phyloP scores from a whole-genome alignment of 37 sponge, comb jelly and placozoan species.

The Axinella damicornis region DNA sequence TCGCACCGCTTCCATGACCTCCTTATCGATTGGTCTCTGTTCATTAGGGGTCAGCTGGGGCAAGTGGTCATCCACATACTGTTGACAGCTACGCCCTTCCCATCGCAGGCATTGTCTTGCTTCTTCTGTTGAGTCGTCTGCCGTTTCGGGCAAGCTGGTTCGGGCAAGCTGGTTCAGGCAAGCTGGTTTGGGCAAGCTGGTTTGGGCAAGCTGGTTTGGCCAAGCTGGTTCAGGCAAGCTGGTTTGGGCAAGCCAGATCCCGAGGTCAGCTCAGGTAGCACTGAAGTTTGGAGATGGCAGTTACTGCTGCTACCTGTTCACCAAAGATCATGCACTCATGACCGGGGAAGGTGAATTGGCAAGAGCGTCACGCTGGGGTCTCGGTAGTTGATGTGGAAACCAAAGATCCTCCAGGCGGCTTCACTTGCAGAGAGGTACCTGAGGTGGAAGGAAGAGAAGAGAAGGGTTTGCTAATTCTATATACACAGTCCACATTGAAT shows the following conservation, averaged over 20 bases:
- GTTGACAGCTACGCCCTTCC: slow-evolving; percentile 1
- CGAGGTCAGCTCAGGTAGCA: neutral
- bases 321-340: neutral
- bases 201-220: no score
- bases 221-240: no score
- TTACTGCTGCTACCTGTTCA: no score
- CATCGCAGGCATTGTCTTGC: slow-evolving; percentile 3
- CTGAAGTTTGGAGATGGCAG: neutral
- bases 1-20: neutral
- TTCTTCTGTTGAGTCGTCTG: neutral
- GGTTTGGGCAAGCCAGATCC: no score
- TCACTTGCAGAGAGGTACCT: neutral
- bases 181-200: no score
- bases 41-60: neutral
- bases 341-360: neutral
- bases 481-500: no score
- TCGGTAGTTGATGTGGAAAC: slow-evolving; percentile 4
- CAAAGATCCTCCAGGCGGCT: slow-evolving; percentile 21
- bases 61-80: slow-evolving; percentile 8
- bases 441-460: neutral
- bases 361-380: neutral
- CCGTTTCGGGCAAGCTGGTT: slow-evolving; percentile 3
- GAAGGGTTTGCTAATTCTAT: no score
- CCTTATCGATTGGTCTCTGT: slow-evolving; percentile 1
- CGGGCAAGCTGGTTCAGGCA: no score